Percentiles rank a stretch among this genome's conserved stretches.
Conservation (phyloP, 2,797 vertebrate species). For the Parambassis ranga region DNA sequence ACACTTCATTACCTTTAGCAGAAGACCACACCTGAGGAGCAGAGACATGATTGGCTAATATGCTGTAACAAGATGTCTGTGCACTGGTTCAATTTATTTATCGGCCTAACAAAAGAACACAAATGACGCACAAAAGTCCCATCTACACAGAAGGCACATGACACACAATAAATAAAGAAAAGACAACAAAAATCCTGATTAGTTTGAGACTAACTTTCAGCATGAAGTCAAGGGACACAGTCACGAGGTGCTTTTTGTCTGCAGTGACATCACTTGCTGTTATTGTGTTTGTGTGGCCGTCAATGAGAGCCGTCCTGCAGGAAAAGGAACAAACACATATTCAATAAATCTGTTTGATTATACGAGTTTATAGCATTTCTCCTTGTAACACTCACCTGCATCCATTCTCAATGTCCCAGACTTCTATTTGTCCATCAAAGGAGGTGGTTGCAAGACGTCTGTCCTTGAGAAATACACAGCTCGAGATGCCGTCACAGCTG, state of each 20-base stretch:
- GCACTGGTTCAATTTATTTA: too few species aligned
- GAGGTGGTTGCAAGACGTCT: slow-evolving; percentile 78
- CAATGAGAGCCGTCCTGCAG: slow-evolving; percentile 75
- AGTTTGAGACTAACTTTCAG: slow-evolving; percentile 79
- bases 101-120: too few species aligned
- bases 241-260: slow-evolving; percentile 82
- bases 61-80: neutral
- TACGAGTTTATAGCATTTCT: too few species aligned
- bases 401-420: slow-evolving; percentile 83
- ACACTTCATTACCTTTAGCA: slow-evolving; percentile 59
- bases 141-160: too few species aligned
- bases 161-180: neutral
- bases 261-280: slow-evolving; percentile 82
- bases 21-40: slow-evolving; percentile 78
- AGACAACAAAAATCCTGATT: neutral
- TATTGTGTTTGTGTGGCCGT: slow-evolving; percentile 81
- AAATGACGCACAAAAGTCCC: neutral
- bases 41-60: neutral
- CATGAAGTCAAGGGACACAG: slow-evolving; percentile 84
- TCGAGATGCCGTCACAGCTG: slow-evolving; percentile 85
- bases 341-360: too few species aligned
- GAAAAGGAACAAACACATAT: slow-evolving; percentile 2
- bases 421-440: slow-evolving; percentile 83
- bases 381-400: slow-evolving; percentile 76
- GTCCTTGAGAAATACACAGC: slow-evolving; percentile 80